phyloP scores from a whole-genome alignment of 2,113 vertebrate species.

The Atrichornis clamosus region DNA sequence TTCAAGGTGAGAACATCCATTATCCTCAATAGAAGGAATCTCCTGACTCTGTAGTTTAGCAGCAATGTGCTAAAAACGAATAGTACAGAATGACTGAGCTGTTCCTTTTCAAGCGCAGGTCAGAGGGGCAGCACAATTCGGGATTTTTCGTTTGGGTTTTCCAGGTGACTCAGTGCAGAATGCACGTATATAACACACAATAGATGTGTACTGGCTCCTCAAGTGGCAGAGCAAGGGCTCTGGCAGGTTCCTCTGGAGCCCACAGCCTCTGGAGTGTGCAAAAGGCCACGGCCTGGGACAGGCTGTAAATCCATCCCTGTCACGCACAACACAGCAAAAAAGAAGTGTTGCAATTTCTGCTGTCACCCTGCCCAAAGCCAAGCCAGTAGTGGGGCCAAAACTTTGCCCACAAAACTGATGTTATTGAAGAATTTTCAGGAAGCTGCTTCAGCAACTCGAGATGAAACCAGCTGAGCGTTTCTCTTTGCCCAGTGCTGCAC shows the following conservation, averaged over 20 bases:
- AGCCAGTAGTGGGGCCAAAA: neutral
- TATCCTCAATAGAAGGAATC: neutral
- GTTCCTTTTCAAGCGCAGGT: neutral
- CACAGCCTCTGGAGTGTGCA: neutral
- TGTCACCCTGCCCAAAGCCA: neutral
- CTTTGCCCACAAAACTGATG: neutral
- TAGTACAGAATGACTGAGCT: neutral
- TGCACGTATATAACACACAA: neutral
- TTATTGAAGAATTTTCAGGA: neutral
- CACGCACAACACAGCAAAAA: neutral
- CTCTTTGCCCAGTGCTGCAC: neutral
- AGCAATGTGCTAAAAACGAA: neutral
- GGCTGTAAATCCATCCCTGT: neutral
- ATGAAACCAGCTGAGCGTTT: neutral
- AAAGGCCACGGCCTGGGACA: neutral
- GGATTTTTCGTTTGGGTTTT: neutral
- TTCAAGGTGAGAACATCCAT: neutral
- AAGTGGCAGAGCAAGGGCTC: neutral
- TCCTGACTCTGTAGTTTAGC: neutral
- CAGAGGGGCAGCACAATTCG: neutral
- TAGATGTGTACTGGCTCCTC: neutral
- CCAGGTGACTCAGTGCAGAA: neutral
- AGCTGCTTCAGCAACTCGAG: neutral
- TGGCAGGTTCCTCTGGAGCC: neutral
- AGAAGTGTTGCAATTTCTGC: neutral